phyloP scores from a whole-genome alignment of 2,113 vertebrate species.

The Macrotis lagotis region DNA sequence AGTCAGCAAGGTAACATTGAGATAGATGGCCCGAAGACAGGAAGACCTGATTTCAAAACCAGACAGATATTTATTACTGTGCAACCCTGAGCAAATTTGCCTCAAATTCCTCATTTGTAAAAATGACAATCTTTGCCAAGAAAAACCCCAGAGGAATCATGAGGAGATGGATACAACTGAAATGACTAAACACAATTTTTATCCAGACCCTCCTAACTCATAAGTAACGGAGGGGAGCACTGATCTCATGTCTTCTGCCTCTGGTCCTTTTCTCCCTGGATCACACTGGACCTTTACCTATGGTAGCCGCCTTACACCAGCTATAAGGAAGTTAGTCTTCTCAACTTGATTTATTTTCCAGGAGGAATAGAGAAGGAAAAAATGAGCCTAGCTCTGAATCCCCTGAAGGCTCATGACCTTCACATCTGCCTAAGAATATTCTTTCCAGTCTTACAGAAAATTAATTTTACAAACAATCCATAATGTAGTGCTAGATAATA shows the following conservation, averaged over 20 bases:
- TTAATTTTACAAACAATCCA: conserved; percentile 6
- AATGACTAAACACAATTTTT: background rate
- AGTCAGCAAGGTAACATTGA: background rate
- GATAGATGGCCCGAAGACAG: background rate
- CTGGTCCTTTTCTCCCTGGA: background rate
- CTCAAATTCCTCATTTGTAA: background rate
- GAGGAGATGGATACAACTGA: background rate
- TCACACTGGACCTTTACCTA: background rate
- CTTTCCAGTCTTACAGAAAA: conserved; percentile 33
- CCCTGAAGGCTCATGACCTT: conserved; percentile 8
- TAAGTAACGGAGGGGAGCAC: background rate
- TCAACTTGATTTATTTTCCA: background rate
- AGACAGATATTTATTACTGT: background rate
- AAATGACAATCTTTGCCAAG: background rate
- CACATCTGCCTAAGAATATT: conserved; percentile 27
- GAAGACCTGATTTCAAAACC: background rate
- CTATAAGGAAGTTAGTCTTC: background rate
- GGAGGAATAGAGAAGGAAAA: conserved; percentile 5
- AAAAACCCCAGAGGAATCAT: background rate
- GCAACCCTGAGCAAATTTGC: background rate
- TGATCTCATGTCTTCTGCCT: background rate
- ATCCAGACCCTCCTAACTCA: background rate
- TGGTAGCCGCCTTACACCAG: background rate
- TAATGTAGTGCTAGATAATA: conserved; percentile 1
- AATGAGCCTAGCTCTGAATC: background rate